These are phyloP conservation scores for Drosophila trichaetosa DNA, from an alignment of 2,888 invertebrate genomes.

Conservation along the genomic window DNA sequence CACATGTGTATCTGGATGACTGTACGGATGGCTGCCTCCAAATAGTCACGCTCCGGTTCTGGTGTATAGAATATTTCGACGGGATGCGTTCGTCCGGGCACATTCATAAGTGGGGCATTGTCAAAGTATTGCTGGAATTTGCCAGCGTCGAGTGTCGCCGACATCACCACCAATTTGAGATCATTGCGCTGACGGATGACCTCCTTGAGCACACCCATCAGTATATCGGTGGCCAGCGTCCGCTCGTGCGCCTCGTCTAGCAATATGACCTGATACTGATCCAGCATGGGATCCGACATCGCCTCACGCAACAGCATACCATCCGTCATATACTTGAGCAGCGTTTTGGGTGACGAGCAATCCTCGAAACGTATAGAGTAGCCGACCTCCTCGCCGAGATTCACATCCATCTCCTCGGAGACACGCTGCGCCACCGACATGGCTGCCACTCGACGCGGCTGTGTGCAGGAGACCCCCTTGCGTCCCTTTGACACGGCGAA, in stretches of 20 bases:
- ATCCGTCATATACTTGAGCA: slow-evolving; percentile 99
- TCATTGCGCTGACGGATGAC: slow-evolving; percentile 94
- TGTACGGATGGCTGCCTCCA: slow-evolving; percentile 99
- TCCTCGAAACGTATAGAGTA: slow-evolving; percentile 99
- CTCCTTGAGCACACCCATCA: slow-evolving; percentile 99
- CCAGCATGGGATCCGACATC: slow-evolving; percentile 99
- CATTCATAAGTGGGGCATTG: slow-evolving; percentile 98
- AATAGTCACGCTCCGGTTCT: slow-evolving; percentile 98
- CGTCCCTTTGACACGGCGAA: slow-evolving; percentile 88
- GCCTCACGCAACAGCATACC: slow-evolving; percentile 99
- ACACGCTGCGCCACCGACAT: slow-evolving; percentile 99
- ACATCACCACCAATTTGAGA: slow-evolving; percentile 99
- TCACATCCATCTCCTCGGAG: slow-evolving; percentile 99
- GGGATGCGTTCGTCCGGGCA: slow-evolving; percentile 97
- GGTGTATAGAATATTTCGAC: slow-evolving; percentile 99
- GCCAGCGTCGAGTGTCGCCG: slow-evolving; percentile 99
- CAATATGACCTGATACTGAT: slow-evolving; percentile 94
- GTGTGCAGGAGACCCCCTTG: slow-evolving; percentile 97
- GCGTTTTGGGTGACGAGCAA: slow-evolving; percentile 96
- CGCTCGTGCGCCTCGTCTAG: slow-evolving; percentile 99
- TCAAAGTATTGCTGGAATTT: slow-evolving; percentile 99
- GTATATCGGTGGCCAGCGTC: slow-evolving; percentile 98
- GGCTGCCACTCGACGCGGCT: slow-evolving; percentile 98
- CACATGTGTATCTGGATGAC: slow-evolving; percentile 98
- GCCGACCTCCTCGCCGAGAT: slow-evolving; percentile 95